phyloP scores from a whole-genome alignment of 2,797 vertebrate species.

The Centropyge bicolor region DNA sequence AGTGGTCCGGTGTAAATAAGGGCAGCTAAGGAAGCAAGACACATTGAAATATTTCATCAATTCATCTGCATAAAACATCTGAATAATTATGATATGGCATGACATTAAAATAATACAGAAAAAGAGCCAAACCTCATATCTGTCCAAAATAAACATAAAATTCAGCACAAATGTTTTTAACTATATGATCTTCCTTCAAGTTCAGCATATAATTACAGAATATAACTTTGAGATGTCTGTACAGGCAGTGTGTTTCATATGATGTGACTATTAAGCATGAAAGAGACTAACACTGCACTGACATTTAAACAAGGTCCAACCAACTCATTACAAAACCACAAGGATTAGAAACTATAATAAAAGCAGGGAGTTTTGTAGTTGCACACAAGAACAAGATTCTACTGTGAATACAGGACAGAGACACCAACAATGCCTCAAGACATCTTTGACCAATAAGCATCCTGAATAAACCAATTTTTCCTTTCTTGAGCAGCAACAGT shows the following conservation, averaged over 20 bases:
- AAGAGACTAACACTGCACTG: neutral
- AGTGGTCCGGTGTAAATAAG: constrained; percentile 94
- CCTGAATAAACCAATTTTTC: constrained; percentile 73
- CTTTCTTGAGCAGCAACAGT: constrained; percentile 82
- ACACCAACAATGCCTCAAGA: constrained; percentile 39
- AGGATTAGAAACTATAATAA: neutral
- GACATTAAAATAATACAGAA: constrained; percentile 1
- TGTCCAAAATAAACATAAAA: neutral
- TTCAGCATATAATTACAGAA: neutral
- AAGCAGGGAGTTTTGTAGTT: neutral
- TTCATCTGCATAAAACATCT: neutral
- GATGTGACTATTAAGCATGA: neutral
- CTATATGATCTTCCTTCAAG: neutral
- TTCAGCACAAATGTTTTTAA: neutral
- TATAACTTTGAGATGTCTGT: neutral
- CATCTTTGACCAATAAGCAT: constrained; percentile 69
- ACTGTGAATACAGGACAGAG: constrained; percentile 20
- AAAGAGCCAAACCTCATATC: neutral
- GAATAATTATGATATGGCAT: neutral
- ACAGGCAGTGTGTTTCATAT: neutral
- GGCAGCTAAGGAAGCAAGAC: constrained; percentile 85
- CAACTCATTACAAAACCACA: neutral
- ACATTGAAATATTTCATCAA: constrained; percentile 1
- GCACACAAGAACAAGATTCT: constrained; percentile 14
- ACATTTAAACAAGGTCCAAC: neutral